Evolutionary conservation across 2,888 invertebrate species (phyloP).

Genomic region (Tinea trinotella): DNA sequence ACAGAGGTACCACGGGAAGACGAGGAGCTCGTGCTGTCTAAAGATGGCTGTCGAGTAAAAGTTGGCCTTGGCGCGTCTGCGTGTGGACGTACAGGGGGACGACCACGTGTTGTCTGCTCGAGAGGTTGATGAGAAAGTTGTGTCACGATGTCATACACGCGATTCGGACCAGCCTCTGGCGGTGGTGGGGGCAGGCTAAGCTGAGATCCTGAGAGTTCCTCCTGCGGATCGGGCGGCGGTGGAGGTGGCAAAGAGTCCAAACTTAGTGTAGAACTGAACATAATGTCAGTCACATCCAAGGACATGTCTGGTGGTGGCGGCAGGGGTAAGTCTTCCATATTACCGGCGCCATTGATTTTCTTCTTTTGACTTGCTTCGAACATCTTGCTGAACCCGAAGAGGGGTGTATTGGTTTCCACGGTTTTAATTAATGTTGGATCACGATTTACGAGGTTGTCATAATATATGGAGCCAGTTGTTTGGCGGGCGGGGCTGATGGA

Average conservation of each 20-base stretch:
- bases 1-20: slow-evolving; percentile 57
- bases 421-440: slow-evolving; percentile 41
- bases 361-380: slow-evolving; percentile 45
- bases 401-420: slow-evolving; percentile 42
- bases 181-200: slow-evolving; percentile 85
- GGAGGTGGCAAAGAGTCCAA: slow-evolving; percentile 87
- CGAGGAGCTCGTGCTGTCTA: slow-evolving; percentile 69
- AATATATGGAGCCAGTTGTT: slow-evolving; percentile 31
- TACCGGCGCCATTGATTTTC: slow-evolving; percentile 28
- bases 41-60: slow-evolving; percentile 70
- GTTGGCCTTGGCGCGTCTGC: slow-evolving; percentile 34
- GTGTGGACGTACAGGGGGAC: neutral
- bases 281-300: slow-evolving; percentile 44
- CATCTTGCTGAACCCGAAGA: slow-evolving; percentile 63
- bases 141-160: slow-evolving; percentile 55
- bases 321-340: slow-evolving; percentile 66
- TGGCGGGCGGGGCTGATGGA: neutral
- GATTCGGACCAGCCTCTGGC: slow-evolving; percentile 60
- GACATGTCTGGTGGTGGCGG: slow-evolving; percentile 77
- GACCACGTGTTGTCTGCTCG: neutral
- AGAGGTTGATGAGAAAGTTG: slow-evolving; percentile 35
- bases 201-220: slow-evolving; percentile 79
- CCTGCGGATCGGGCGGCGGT: slow-evolving; percentile 67
- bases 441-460: slow-evolving; percentile 40
- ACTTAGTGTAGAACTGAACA: slow-evolving; percentile 84